A percentile compares a stretch with the other conserved stretches of the same genome.
phyloP scores from a whole-genome alignment of 1,140 invertebrate genomes.

The Drosophila lacteicornis region DNA sequence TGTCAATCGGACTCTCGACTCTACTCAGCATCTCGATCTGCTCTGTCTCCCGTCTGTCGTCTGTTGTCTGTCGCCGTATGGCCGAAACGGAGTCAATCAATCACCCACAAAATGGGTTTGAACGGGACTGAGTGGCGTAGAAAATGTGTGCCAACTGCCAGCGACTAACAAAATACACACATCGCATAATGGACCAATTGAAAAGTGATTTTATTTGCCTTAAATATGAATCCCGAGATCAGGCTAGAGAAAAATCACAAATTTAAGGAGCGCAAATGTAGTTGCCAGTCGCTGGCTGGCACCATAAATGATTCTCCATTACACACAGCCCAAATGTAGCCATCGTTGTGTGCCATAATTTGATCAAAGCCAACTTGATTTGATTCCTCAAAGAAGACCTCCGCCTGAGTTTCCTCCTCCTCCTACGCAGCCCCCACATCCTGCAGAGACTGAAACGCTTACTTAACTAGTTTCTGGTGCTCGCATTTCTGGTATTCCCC shows the following conservation, averaged over 20 bases:
- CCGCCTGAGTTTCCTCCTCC: not conserved
- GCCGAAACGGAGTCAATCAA: conserved; percentile 62
- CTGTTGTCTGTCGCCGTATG: conserved; percentile 14
- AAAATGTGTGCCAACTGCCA: conserved; percentile 21
- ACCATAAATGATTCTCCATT: conserved; percentile 7
- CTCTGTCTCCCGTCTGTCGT: conserved; percentile 21
- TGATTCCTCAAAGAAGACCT: conserved; percentile 18
- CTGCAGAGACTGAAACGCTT: not conserved
- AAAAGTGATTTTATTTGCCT: conserved; percentile 40
- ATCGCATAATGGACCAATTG: conserved; percentile 20
- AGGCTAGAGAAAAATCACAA: not conserved
- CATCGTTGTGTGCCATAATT: conserved; percentile 25
- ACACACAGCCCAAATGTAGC: not conserved
- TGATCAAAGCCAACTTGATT: conserved; percentile 15
- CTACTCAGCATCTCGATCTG: conserved; percentile 10
- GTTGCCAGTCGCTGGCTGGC: not conserved
- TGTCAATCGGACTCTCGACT: conserved; percentile 27
- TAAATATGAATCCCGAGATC: not conserved
- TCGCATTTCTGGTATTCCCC: conserved; percentile 16
- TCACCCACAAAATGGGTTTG: conserved; percentile 50
- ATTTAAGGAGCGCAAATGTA: not conserved
- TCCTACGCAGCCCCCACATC: not conserved
- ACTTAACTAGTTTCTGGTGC: conserved; percentile 4
- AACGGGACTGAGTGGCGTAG: conserved; percentile 12
- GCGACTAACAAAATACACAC: conserved; percentile 54